phyloP scores from a whole-genome alignment of 2,113 vertebrate genomes.

The Ptilonorhynchus violaceus region DNA sequence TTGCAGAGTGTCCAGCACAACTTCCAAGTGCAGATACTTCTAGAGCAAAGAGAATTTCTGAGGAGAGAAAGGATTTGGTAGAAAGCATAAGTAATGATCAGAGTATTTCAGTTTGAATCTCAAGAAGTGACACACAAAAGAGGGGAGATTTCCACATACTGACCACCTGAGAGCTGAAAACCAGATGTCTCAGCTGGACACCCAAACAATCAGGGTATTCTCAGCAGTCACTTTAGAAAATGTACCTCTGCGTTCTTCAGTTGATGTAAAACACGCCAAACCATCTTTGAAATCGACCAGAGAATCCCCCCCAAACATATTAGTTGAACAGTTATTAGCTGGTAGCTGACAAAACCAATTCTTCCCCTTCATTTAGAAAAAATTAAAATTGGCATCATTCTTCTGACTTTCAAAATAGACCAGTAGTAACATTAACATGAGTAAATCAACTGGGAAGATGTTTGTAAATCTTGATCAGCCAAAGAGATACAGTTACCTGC shows the following conservation, averaged over 20 bases:
- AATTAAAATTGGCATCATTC: conserved; percentile 9
- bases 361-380: neutral
- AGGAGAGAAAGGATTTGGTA: neutral
- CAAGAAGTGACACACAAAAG: neutral
- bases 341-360: conserved; percentile 19
- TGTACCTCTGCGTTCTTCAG: neutral
- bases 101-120: neutral
- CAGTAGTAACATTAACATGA: neutral
- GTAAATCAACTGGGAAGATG: conserved; percentile 33
- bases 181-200: neutral
- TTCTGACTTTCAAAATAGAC: conserved; percentile 14
- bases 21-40: neutral
- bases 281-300: neutral
- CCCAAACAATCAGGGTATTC: neutral
- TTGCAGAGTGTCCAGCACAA: neutral
- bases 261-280: neutral
- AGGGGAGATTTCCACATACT: neutral
- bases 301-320: neutral
- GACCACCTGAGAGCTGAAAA: neutral
- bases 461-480: conserved; percentile 28
- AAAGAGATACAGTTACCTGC: conserved; percentile 36
- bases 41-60: neutral
- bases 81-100: neutral
- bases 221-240: neutral
- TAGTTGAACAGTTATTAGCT: conserved; percentile 4